A percentile compares a stretch with the other conserved stretches of the same genome.
These are phyloP conservation scores for Yponomeuta plumbellus DNA, from an alignment of 2,888 invertebrate genomes.

Conservation along the genomic window DNA sequence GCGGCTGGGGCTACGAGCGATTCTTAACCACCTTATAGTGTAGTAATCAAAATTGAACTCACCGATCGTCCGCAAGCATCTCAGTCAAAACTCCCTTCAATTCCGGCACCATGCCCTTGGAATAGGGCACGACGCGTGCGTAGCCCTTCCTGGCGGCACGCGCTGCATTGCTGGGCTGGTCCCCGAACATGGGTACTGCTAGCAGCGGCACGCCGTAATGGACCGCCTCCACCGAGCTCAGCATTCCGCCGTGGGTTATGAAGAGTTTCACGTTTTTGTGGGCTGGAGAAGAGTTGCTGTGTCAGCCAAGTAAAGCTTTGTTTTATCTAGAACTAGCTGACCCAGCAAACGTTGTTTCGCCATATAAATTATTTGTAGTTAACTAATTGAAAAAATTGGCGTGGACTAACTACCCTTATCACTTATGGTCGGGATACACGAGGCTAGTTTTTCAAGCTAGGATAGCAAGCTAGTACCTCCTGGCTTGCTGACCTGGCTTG, in stretches of 20 bases:
- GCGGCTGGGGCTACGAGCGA: too few species aligned
- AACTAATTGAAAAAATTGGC: too few species aligned
- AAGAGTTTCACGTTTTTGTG: constrained; percentile 25
- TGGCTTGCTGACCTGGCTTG: too few species aligned
- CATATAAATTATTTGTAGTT: too few species aligned
- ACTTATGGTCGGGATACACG: too few species aligned
- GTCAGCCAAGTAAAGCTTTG: too few species aligned
- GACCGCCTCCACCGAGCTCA: constrained; percentile 23
- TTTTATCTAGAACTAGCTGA: too few species aligned
- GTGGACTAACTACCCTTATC: too few species aligned
- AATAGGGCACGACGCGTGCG: constrained; percentile 19
- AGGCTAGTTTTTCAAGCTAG: too few species aligned
- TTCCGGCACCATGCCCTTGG: constrained; percentile 16
- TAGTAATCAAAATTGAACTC: not conserved
- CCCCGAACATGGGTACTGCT: constrained; percentile 25
- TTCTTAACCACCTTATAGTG: too few species aligned
- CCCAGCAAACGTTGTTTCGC: too few species aligned
- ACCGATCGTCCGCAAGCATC: constrained; percentile 20
- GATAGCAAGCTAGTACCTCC: too few species aligned
- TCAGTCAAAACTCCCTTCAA: constrained; percentile 14
- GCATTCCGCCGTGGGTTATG: constrained; percentile 25
- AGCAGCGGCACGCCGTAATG: constrained; percentile 25
- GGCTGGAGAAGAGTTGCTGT: constrained; percentile 18
- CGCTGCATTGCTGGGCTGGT: constrained; percentile 24
- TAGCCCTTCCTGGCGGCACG: constrained; percentile 19